A percentile compares a stretch with the other conserved stretches of the same genome.
These are phyloP conservation scores for Nothoprocta perdicaria DNA, from an alignment of 2,113 vertebrate genomes.

Conservation along the genomic window DNA sequence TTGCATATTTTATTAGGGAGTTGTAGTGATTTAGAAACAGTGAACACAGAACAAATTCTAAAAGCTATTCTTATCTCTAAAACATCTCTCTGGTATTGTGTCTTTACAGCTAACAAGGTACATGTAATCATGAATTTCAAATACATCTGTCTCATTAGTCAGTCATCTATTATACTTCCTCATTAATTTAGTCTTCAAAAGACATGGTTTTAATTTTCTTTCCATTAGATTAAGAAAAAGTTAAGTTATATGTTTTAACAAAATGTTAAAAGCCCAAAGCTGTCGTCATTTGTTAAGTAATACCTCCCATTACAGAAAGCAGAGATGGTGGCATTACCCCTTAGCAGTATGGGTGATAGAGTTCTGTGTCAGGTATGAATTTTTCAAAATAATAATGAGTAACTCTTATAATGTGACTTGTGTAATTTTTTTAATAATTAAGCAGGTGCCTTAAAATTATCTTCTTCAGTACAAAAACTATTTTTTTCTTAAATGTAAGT, in stretches of 20 bases:
- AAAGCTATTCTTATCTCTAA: slow-evolving; percentile 34
- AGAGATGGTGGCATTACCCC: not conserved
- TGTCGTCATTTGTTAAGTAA: slow-evolving; percentile 12
- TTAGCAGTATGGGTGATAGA: not conserved
- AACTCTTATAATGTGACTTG: not conserved
- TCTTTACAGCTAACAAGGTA: not conserved
- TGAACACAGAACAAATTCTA: not conserved
- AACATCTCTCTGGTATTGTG: slow-evolving; percentile 19
- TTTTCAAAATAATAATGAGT: not conserved
- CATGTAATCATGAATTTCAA: not conserved
- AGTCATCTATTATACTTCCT: slow-evolving; percentile 13
- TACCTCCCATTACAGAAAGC: not conserved
- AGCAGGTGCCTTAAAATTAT: not conserved
- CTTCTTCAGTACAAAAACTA: not conserved
- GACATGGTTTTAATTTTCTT: slow-evolving; percentile 10
- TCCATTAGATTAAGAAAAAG: slow-evolving; percentile 31
- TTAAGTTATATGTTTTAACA: slow-evolving; percentile 21
- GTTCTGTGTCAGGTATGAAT: not conserved
- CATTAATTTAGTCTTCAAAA: slow-evolving; percentile 3
- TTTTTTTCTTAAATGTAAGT: not conserved
- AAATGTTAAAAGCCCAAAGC: slow-evolving; percentile 36
- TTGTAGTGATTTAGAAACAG: not conserved
- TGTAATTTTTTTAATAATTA: not conserved
- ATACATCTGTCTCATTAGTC: slow-evolving; percentile 17
- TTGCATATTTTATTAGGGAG: slow-evolving; percentile 14